Percentiles rank a stretch among this genome's conserved stretches.
Evolutionary conservation across 2,113 vertebrate genomes (phyloP).

Genomic region (Bubo bubo): DNA sequence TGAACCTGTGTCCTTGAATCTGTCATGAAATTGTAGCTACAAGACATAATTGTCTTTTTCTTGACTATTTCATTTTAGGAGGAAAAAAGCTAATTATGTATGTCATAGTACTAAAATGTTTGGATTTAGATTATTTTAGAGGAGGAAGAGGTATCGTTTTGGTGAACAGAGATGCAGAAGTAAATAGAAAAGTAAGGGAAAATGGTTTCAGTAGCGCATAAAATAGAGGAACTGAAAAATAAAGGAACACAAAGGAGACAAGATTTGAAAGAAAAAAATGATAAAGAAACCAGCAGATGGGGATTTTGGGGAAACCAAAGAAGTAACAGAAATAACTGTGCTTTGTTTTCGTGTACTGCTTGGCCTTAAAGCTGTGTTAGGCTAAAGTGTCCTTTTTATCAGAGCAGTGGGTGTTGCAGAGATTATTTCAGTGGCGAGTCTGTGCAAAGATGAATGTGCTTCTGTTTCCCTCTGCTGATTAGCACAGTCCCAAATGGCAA

Average conservation of each 20-base stretch:
- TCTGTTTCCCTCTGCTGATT: conserved; percentile 84
- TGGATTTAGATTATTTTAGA: neutral
- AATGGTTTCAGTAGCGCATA: neutral
- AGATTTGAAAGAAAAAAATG: conserved; percentile 65
- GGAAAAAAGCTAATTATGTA: neutral
- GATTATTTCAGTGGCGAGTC: conserved; percentile 81
- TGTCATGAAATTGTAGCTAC: neutral
- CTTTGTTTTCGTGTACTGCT: conserved; percentile 79
- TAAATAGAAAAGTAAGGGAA: neutral
- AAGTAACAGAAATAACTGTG: conserved; percentile 61
- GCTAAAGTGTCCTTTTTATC: conserved; percentile 76
- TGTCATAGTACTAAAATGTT: neutral
- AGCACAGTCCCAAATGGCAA: conserved; percentile 80
- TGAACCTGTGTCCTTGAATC: neutral
- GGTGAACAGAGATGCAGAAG: conserved; percentile 14
- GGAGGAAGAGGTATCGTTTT: neutral
- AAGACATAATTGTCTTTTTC: neutral
- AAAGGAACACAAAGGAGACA: conserved; percentile 27
- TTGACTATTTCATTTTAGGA: neutral
- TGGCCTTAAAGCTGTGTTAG: conserved; percentile 79
- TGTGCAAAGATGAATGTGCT: conserved; percentile 83
- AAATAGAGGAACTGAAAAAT: conserved; percentile 25
- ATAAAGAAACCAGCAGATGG: conserved; percentile 80
- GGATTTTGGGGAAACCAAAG: conserved; percentile 68
- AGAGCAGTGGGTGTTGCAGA: conserved; percentile 76